A percentile compares a stretch with the other conserved stretches of the same genome.
phyloP scores from a whole-genome alignment of 2,888 invertebrate genomes.

The Anodontia alba region DNA sequence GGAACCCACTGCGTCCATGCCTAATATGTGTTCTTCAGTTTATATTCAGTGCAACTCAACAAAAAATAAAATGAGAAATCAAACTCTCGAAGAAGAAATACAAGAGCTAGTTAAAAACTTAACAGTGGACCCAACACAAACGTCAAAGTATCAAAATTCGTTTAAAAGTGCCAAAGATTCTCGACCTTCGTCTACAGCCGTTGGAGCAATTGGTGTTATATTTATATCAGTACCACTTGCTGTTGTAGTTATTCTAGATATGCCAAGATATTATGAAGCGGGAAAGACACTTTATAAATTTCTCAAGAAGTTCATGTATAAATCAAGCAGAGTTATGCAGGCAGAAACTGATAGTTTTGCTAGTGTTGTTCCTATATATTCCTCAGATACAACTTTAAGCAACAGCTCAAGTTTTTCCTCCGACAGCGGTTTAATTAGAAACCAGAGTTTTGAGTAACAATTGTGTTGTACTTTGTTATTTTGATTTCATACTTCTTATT shows the following conservation, averaged over 20 bases:
- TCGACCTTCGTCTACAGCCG: neutral
- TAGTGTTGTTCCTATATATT: neutral
- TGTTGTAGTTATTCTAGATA: neutral
- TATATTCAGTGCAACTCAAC: neutral
- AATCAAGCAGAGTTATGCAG: neutral
- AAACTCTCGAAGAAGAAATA: neutral
- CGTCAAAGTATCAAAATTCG: neutral
- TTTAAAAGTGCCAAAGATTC: neutral
- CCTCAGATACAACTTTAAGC: neutral
- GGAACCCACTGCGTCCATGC: neutral
- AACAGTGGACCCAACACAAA: neutral
- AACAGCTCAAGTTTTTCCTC: no score
- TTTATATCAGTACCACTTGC: neutral
- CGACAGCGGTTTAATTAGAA: no score
- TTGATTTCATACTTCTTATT: no score
- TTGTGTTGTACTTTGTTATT: no score
- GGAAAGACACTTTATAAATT: neutral
- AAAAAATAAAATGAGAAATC: neutral
- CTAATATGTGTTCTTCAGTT: neutral
- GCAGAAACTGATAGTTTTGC: neutral
- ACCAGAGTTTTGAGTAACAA: no score
- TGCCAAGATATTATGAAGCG: neutral
- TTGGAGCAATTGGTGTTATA: neutral
- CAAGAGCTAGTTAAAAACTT: neutral
- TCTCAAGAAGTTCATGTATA: no score